phyloP scores from a whole-genome alignment of 2,888 invertebrate genomes.

The Dugesia japonica region DNA sequence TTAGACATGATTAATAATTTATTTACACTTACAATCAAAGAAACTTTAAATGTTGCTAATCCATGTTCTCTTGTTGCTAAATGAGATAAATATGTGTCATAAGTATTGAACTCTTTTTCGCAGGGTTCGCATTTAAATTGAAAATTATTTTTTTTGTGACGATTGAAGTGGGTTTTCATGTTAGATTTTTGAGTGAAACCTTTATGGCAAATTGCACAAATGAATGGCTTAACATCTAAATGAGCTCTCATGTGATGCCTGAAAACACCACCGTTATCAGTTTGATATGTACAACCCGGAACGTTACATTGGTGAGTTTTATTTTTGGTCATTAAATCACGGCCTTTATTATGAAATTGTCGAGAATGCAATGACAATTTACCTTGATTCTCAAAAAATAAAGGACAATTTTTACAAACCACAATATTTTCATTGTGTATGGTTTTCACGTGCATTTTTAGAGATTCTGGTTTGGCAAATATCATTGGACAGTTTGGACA shows the following conservation, averaged over 20 bases:
- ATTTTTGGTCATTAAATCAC: not conserved
- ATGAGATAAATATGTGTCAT: conserved; percentile 4
- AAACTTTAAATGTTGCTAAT: not conserved
- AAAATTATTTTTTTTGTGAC: not conserved
- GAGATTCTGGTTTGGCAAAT: not conserved
- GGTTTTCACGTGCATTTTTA: not conserved
- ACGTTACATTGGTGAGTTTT: not conserved
- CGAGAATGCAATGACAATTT: not conserved
- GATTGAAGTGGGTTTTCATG: conserved; percentile 1
- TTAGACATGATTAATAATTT: too few species aligned
- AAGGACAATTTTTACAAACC: not conserved
- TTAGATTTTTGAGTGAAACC: not conserved
- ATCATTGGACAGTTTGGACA: not conserved
- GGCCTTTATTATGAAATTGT: not conserved
- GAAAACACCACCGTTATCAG: not conserved
- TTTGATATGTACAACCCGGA: not conserved
- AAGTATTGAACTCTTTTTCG: not conserved
- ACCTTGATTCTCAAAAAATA: not conserved
- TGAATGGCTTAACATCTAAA: not conserved
- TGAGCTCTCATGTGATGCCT: not conserved
- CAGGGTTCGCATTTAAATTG: not conserved
- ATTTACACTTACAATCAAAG: not conserved
- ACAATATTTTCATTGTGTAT: not conserved
- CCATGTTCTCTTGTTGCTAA: not conserved
- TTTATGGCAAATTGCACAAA: not conserved